A percentile compares a stretch with the other conserved stretches of the same genome.
Evolutionary conservation across 2,113 vertebrate species (phyloP).

Genomic region (Sceloporus tristichus): DNA sequence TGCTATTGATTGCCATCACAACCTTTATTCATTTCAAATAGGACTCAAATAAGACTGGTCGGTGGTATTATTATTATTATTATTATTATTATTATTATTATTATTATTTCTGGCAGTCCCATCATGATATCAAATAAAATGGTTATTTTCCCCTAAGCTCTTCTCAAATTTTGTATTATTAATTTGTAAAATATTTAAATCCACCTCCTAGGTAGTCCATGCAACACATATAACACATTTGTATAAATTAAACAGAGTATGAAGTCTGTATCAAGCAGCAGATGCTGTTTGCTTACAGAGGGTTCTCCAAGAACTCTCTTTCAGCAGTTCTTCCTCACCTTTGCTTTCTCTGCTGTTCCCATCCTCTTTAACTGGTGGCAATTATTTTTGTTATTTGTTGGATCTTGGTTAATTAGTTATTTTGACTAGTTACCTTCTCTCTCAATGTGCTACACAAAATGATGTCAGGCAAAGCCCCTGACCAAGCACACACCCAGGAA

Average conservation of each 20-base stretch:
- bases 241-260: background rate
- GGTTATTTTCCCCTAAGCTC: background rate
- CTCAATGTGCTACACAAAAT: background rate
- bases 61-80: no score
- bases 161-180: background rate
- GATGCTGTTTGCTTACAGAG: background rate
- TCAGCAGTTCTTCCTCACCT: background rate
- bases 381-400: background rate
- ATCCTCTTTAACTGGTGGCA: background rate
- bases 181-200: background rate
- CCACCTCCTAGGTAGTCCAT: background rate
- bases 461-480: background rate
- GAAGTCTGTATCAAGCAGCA: background rate
- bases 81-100: no score
- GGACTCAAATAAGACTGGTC: background rate
- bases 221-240: background rate
- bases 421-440: background rate
- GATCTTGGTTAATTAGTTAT: background rate
- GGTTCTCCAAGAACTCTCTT: background rate
- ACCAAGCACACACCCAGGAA: background rate
- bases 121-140: background rate
- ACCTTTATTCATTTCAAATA: constrained; percentile 12
- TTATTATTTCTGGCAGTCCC: background rate
- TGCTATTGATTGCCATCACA: background rate
- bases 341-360: background rate